Base-by-base conservation (phyloP, 2,888 invertebrate genomes). In the Netelia melanura region DNA sequence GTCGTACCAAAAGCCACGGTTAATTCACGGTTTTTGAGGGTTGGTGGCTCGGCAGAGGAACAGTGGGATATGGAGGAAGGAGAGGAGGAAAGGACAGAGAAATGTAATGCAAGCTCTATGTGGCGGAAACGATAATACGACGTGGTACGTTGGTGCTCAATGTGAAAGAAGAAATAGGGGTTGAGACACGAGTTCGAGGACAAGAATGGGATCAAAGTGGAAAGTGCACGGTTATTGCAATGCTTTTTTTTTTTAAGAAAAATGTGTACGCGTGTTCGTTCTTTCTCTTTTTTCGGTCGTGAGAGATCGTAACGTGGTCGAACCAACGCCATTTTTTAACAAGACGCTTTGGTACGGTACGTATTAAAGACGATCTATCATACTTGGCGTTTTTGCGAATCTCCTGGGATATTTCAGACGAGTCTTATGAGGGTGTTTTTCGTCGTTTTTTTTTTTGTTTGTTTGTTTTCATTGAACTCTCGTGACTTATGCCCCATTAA, bases 361-460 rank as follows among this genome's bases (percentile, higher is more conserved):
- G 10, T 30, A 62, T 44, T 48, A 74, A 74, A 44, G 11, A 76
- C 64, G 54, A 68, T 14, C 54, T 43, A 48, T 21, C 56, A 72
- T 64, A 44, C 61, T 43, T 9, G 38, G 11, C 62, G 64, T 62
- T 81, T 78, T 88, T 86, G 84, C 86, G 75, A 82, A 80, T 83
- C 75, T 75, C 79, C 62, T 21, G 67, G 38, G 17, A 68, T 38
- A 17, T 67, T 65, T 68, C 38, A 6, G 38, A 8, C 77, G 21
- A 48, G 43, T 11, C 52, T 74, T 48, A 48, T 30, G 62, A 74
- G 48, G 52, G 14, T 11, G 9, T 21, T 74, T 62, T 74, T 25
- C 10, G n/a, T 61, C n/a, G n/a, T n/a, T n/a, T n/a, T n/a, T n/a
- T 10, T 25, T 2, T 8, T n/a, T 14, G 1, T 21, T 21, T 21